These are phyloP conservation scores for Armadillidium nasatum DNA, from an alignment of 1,140 invertebrate genomes.

Conservation along the genomic window DNA sequence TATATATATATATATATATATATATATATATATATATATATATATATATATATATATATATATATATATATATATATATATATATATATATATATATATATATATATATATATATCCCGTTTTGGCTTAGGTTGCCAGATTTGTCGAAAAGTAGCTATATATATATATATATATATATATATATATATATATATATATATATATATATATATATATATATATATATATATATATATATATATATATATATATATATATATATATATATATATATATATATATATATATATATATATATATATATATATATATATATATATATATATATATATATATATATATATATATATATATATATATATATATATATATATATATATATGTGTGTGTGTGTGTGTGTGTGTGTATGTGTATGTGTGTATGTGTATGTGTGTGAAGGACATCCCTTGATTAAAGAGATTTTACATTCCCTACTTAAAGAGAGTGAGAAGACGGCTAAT, in stretches of 20 bases:
- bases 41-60: background rate
- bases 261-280: slow-evolving; percentile 27
- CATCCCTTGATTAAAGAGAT: too few relatives aligned
- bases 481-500: background rate
- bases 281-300: background rate
- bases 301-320: slow-evolving; percentile 23
- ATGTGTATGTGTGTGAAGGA: too few relatives aligned
- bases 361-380: slow-evolving; percentile 36
- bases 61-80: slow-evolving; percentile 1
- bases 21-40: slow-evolving; percentile 2
- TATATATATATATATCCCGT: too few relatives aligned
- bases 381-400: background rate
- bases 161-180: slow-evolving; percentile 1
- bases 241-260: slow-evolving; percentile 38
- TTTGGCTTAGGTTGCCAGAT: too few relatives aligned
- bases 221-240: slow-evolving; percentile 27
- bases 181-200: slow-evolving; percentile 19
- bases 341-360: slow-evolving; percentile 40
- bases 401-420: too few relatives aligned
- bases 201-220: slow-evolving; percentile 28
- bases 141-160: too few relatives aligned
- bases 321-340: slow-evolving; percentile 32
- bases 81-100: background rate
- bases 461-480: slow-evolving; percentile 39
- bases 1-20: background rate